phyloP scores from a whole-genome alignment of 2,888 invertebrate genomes.

The Drosophila emarginata region DNA sequence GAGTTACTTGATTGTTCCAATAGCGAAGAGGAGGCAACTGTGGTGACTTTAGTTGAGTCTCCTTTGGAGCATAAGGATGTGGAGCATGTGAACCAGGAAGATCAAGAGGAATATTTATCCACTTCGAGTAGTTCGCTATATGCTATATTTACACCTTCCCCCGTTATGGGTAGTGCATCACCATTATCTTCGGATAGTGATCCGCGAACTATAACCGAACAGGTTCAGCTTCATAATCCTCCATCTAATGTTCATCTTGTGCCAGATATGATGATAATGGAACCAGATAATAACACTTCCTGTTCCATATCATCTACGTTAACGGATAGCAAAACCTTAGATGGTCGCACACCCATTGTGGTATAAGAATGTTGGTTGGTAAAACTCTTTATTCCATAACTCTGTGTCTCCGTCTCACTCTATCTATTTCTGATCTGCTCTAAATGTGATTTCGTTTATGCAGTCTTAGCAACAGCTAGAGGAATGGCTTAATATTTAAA shows the following conservation, averaged over 20 bases:
- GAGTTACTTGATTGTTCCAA: slow-evolving; percentile 67
- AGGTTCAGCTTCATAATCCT: slow-evolving; percentile 70
- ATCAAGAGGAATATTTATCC: slow-evolving; percentile 29
- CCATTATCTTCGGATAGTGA: slow-evolving; percentile 49
- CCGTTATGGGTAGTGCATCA: slow-evolving; percentile 36
- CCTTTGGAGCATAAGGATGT: slow-evolving; percentile 33
- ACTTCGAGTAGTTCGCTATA: slow-evolving; percentile 74
- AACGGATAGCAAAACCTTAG: slow-evolving; percentile 81
- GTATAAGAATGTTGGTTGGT: slow-evolving; percentile 53
- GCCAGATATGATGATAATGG: slow-evolving; percentile 12
- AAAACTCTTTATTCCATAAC: too few species aligned
- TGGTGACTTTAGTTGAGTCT: slow-evolving; percentile 48
- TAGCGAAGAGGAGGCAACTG: slow-evolving; percentile 59
- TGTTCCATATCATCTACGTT: slow-evolving; percentile 79
- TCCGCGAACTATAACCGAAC: slow-evolving; percentile 69
- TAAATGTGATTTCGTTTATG: slow-evolving; percentile 62
- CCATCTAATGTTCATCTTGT: slow-evolving; percentile 30
- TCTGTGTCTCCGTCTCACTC: slow-evolving; percentile 9
- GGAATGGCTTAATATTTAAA: slow-evolving; percentile 62
- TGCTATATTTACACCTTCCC: slow-evolving; percentile 75
- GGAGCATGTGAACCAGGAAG: slow-evolving; percentile 16
- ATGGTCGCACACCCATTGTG: slow-evolving; percentile 81
- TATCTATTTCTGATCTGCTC: slow-evolving; percentile 35
- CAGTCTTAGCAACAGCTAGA: slow-evolving; percentile 39
- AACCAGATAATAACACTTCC: slow-evolving; percentile 75